phyloP scores from a whole-genome alignment of 2,888 invertebrate genomes.

The Noctua pronuba region DNA sequence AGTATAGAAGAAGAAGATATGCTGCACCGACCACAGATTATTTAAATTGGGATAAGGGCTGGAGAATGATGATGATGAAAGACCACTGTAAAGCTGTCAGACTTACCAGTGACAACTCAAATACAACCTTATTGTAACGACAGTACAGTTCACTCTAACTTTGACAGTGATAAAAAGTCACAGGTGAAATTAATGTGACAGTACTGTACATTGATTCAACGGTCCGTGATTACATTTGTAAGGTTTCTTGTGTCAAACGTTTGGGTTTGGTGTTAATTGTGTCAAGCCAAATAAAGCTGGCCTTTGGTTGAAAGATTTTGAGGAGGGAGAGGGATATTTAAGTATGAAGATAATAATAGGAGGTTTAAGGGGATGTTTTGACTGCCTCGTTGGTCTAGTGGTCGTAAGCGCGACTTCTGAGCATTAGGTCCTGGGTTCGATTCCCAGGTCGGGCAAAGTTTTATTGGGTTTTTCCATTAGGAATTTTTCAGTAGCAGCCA shows the following conservation, averaged over 20 bases:
- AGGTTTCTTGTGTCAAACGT: constrained; percentile 39
- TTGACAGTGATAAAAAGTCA: not conserved
- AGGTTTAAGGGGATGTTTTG: too few species aligned
- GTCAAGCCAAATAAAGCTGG: constrained; percentile 12
- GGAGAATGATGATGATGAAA: not conserved
- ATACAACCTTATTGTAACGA: not conserved
- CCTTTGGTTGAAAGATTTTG: constrained; percentile 13
- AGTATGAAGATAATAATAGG: not conserved
- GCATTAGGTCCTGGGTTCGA: too few species aligned
- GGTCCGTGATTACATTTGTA: constrained; percentile 48
- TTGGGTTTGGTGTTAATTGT: constrained; percentile 30
- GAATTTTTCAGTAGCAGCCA: too few species aligned
- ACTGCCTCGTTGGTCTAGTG: too few species aligned
- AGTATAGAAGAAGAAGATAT: not conserved
- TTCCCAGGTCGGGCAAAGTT: too few species aligned
- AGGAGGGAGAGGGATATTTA: too few species aligned
- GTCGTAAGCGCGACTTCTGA: too few species aligned
- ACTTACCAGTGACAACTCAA: not conserved
- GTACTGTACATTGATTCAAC: constrained; percentile 26
- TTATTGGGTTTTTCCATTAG: too few species aligned
- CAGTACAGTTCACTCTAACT: not conserved
- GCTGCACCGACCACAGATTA: not conserved
- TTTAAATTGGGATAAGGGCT: not conserved
- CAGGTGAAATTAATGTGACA: not conserved
- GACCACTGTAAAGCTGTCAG: not conserved